Conservation (phyloP, 2,888 invertebrate genomes). For the Lysandra bellargus region DNA sequence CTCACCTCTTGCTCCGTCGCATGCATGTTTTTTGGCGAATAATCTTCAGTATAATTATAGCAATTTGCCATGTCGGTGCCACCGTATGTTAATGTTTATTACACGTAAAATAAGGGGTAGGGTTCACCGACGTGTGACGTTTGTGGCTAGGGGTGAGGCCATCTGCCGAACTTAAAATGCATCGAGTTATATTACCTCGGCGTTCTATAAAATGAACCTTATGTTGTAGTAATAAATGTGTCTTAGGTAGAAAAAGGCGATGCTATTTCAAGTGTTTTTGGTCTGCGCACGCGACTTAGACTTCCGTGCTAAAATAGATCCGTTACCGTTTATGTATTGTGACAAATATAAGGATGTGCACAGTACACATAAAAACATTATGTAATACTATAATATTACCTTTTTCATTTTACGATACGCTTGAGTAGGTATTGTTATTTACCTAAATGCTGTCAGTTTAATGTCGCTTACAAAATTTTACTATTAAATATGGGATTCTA, state of each 20-base stretch:
- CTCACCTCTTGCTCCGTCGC: no score
- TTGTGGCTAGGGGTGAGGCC: constrained; percentile 15
- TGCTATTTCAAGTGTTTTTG: background rate
- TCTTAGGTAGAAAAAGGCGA: no score
- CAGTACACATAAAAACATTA: background rate
- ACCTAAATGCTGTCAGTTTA: no score
- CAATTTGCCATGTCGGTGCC: constrained; percentile 6
- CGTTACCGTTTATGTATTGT: background rate
- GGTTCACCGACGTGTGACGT: background rate
- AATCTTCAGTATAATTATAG: background rate
- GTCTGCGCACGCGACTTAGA: background rate
- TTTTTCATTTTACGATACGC: no score
- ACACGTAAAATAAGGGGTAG: constrained; percentile 8
- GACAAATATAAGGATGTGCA: background rate
- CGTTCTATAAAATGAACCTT: background rate
- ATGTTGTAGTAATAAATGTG: background rate
- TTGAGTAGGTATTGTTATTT: no score
- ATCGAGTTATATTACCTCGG: background rate
- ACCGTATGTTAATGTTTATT: constrained; percentile 9
- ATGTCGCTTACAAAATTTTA: no score
- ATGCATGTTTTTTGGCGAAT: background rate
- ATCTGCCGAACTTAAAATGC: constrained; percentile 17
- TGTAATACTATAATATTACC: no score
- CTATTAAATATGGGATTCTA: background rate
- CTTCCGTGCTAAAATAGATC: background rate